phyloP scores from a whole-genome alignment of 2,113 vertebrate genomes.

The Pluvianellus socialis region DNA sequence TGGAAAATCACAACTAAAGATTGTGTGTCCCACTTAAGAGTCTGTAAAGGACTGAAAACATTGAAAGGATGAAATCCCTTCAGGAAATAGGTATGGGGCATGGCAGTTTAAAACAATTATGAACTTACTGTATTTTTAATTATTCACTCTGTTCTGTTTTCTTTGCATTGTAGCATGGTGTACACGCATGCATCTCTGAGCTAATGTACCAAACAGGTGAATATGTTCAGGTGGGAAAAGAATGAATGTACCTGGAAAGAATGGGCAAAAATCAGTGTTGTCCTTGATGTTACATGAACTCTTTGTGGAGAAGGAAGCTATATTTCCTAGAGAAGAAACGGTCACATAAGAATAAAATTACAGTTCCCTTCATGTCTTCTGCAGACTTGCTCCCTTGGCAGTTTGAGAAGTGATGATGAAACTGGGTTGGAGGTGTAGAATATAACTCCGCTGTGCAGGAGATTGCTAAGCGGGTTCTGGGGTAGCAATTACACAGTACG shows the following conservation, averaged over 20 bases:
- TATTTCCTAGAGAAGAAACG: neutral
- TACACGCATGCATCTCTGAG: neutral
- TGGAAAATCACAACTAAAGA: conserved; percentile 67
- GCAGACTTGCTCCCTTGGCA: neutral
- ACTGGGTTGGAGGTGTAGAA: neutral
- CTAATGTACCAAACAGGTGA: neutral
- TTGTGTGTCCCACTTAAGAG: conserved; percentile 30
- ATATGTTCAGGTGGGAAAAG: neutral
- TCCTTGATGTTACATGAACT: neutral
- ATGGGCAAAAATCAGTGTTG: neutral
- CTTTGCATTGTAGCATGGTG: neutral
- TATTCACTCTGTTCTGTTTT: neutral
- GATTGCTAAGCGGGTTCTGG: neutral
- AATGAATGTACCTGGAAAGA: neutral
- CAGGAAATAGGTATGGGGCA: neutral
- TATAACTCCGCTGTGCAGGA: neutral
- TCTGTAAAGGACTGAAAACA: neutral
- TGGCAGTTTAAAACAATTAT: neutral
- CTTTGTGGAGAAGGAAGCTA: neutral
- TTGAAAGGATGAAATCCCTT: neutral
- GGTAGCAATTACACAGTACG: rapidly evolving
- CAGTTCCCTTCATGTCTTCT: neutral
- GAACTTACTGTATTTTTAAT: neutral
- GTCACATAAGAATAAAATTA: neutral
- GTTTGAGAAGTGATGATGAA: neutral